Conservation (phyloP, 2,797 vertebrate genomes). For the Rhinophrynus dorsalis region DNA sequence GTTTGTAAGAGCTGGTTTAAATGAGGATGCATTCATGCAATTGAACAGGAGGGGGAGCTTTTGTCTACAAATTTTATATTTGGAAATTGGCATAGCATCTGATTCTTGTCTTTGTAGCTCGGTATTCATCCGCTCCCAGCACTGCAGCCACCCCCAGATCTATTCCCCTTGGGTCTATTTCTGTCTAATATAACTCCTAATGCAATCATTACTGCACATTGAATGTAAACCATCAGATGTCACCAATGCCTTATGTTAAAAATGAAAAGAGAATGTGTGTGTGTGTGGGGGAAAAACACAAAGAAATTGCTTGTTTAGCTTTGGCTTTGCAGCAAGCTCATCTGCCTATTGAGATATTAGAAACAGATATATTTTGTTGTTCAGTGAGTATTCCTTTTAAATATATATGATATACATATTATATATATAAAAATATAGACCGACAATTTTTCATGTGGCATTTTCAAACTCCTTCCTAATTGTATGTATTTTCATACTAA, state of each 20-base stretch:
- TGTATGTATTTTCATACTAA: no score
- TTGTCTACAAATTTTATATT: conserved; percentile 44
- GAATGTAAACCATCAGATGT: conserved; percentile 58
- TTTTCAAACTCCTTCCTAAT: no score
- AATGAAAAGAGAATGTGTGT: conserved; percentile 23
- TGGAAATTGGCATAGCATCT: no score
- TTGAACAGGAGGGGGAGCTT: conserved; percentile 65
- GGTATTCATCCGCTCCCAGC: conserved; percentile 14
- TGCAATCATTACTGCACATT: conserved; percentile 53
- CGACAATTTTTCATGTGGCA: no score
- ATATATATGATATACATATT: no score
- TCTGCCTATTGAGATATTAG: conserved; percentile 5
- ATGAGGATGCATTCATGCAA: conserved; percentile 14
- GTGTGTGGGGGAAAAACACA: conserved; percentile 12
- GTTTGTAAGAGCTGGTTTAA: conserved; percentile 1
- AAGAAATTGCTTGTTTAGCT: conserved; percentile 9
- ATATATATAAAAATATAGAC: neutral
- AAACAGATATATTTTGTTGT: neutral
- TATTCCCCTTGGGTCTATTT: conserved; percentile 28
- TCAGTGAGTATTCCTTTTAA: neutral
- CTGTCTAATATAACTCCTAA: conserved; percentile 38
- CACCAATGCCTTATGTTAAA: conserved; percentile 57
- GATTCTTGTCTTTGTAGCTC: conserved; percentile 24
- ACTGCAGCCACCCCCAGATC: conserved; percentile 30
- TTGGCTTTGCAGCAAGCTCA: neutral